Evolutionary conservation across 2,797 vertebrate species (phyloP).

Genomic region (Glossophaga mutica): DNA sequence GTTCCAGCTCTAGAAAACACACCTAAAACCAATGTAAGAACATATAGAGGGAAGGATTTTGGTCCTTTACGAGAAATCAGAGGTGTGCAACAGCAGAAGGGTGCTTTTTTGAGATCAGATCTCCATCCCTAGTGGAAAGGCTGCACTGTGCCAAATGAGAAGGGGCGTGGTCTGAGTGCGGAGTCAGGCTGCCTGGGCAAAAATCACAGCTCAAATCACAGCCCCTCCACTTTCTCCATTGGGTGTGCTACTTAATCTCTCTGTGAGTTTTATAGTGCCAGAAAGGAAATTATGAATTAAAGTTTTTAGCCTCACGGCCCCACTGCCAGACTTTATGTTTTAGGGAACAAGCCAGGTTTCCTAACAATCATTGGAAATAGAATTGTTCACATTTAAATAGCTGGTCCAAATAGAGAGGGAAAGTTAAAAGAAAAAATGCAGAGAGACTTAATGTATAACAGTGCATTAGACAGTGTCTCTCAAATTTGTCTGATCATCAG

Average conservation of each 20-base stretch:
- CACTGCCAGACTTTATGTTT: background rate
- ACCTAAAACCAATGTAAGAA: background rate
- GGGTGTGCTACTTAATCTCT: background rate
- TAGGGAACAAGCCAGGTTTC: background rate
- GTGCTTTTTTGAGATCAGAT: background rate
- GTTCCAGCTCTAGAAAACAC: background rate
- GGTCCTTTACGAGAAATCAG: background rate
- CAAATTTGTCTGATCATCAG: background rate
- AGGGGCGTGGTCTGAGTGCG: background rate
- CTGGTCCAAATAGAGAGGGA: background rate
- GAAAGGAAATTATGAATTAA: background rate
- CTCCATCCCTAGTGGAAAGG: background rate
- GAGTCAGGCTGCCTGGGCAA: background rate
- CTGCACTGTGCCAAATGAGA: background rate
- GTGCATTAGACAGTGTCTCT: background rate
- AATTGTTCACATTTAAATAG: background rate
- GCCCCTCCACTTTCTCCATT: background rate
- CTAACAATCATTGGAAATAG: background rate
- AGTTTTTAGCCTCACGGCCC: background rate
- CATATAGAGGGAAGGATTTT: background rate
- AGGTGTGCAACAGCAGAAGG: background rate
- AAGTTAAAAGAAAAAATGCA: background rate
- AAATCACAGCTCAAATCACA: background rate
- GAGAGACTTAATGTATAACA: background rate
- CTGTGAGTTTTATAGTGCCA: background rate